Evolutionary conservation across 1,140 invertebrate genomes (phyloP).

Genomic region (Eciton burchellii): DNA sequence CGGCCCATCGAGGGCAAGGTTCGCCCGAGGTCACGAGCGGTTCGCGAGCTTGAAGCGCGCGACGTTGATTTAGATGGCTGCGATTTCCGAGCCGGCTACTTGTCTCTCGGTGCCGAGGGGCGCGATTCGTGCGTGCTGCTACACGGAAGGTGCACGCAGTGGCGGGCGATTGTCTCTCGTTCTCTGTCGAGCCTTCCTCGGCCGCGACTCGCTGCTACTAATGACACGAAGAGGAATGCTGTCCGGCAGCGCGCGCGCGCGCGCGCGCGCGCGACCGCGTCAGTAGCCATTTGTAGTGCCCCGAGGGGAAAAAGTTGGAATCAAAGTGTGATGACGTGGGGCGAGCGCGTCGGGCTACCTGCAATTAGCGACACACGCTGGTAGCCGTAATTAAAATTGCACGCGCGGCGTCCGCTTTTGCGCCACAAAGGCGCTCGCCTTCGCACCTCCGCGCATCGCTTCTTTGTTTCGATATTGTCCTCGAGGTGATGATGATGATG

Average conservation of each 20-base stretch:
- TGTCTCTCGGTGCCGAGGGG: slow-evolving; percentile 73
- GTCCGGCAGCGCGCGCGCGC: slow-evolving; percentile 80
- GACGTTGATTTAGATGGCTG: slow-evolving; percentile 82
- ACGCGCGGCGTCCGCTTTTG: slow-evolving; percentile 49
- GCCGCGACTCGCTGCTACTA: slow-evolving; percentile 77
- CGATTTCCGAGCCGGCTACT: slow-evolving; percentile 80
- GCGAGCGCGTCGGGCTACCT: slow-evolving; percentile 65
- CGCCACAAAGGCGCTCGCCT: not conserved
- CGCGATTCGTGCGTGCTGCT: slow-evolving; percentile 62
- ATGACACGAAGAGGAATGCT: slow-evolving; percentile 84
- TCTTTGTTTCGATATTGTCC: slow-evolving; percentile 44
- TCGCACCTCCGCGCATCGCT: slow-evolving; percentile 28
- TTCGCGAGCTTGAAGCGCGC: slow-evolving; percentile 43
- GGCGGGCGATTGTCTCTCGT: slow-evolving; percentile 57
- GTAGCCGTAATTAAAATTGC: slow-evolving; percentile 79
- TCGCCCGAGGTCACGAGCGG: slow-evolving; percentile 26
- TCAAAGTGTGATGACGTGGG: slow-evolving; percentile 82
- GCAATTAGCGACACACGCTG: slow-evolving; percentile 81
- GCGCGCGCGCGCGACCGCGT: slow-evolving; percentile 79
- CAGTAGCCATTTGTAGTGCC: slow-evolving; percentile 84
- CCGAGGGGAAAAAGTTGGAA: slow-evolving; percentile 78
- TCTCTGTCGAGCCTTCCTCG: slow-evolving; percentile 45
- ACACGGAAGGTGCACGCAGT: slow-evolving; percentile 68
- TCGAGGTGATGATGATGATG: slow-evolving; percentile 3
- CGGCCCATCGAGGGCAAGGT: not conserved